Conservation (phyloP, 2,888 invertebrate species). For the Pandemis corylana region DNA sequence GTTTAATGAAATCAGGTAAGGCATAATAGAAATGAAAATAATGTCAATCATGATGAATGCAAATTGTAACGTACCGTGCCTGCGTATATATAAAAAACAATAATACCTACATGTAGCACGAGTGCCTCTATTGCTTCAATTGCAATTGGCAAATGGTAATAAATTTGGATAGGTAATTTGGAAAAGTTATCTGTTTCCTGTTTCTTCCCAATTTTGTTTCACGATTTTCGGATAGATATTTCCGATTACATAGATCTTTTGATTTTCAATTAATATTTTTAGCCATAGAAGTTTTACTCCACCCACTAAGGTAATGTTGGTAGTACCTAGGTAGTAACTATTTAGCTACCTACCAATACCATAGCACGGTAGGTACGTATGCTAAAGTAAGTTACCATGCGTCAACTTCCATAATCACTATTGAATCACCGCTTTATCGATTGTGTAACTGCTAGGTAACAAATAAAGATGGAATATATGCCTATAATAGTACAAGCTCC, state of each 20-base stretch:
- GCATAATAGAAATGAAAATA: background rate
- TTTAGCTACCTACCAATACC: background rate
- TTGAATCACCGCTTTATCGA: background rate
- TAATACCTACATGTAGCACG: background rate
- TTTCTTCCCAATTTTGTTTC: no score
- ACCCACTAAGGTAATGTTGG: no score
- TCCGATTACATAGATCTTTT: no score
- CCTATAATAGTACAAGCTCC: background rate
- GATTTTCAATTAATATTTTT: no score
- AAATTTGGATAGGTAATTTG: no score
- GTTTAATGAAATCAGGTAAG: background rate
- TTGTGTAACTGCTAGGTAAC: constrained; percentile 6
- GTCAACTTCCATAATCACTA: background rate
- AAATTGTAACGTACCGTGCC: background rate
- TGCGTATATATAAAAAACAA: background rate
- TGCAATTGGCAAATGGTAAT: no score
- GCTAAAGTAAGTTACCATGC: background rate
- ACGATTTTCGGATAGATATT: no score
- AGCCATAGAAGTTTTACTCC: no score
- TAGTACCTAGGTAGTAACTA: background rate
- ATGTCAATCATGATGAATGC: background rate
- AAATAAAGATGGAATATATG: background rate
- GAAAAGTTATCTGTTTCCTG: no score
- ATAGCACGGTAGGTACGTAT: background rate
- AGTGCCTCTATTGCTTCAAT: no score